Evolutionary conservation across 2,113 vertebrate genomes (phyloP).

Genomic region (Nanorana parkeri): DNA sequence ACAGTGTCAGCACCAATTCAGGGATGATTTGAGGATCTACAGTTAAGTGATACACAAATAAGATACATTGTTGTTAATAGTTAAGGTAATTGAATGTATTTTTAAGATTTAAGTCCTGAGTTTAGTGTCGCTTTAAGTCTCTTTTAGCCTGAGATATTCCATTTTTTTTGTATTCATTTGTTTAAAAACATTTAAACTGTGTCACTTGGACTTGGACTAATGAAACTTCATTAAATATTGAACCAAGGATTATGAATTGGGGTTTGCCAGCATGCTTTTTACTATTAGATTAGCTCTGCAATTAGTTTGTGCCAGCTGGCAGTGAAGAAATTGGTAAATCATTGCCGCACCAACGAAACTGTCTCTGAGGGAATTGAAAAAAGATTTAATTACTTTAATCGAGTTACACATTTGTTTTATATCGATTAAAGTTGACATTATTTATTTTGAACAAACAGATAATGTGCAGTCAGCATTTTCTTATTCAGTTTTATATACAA

Average conservation of each 20-base stretch:
- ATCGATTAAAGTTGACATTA: slow-evolving; percentile 12
- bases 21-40: no score
- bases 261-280: not conserved
- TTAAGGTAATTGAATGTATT: no score
- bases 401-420: not conserved
- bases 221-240: slow-evolving; percentile 25
- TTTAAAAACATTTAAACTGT: not conserved
- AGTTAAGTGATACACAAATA: no score
- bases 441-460: not conserved
- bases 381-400: slow-evolving; percentile 32
- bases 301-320: slow-evolving; percentile 22
- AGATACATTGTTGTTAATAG: no score
- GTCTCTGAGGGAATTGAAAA: slow-evolving; percentile 7
- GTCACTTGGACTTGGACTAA: not conserved
- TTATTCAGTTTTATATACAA: not conserved
- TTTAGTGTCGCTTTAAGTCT: no score
- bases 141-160: no score
- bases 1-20: no score
- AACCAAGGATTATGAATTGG: not conserved
- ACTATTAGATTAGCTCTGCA: slow-evolving; percentile 34
- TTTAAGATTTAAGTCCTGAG: no score
- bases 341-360: not conserved
- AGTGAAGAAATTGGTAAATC: slow-evolving; percentile 26
- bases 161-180: not conserved
- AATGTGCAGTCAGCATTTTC: not conserved